Evolutionary conservation across 2,797 vertebrate genomes (phyloP).

Genomic region (Melanotaenia parkinsoni): DNA sequence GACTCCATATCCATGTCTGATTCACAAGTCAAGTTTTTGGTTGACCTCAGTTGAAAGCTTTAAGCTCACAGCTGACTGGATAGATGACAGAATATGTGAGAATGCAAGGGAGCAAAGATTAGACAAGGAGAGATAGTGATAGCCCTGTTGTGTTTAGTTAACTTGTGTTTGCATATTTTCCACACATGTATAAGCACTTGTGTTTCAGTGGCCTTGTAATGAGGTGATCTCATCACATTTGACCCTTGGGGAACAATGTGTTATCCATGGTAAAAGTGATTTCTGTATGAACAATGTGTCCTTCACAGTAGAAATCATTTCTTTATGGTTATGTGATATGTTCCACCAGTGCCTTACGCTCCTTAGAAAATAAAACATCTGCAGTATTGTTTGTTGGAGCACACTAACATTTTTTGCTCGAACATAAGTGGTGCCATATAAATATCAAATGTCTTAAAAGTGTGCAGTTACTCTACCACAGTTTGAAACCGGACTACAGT

Average conservation of each 20-base stretch:
- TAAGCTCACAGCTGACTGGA: not conserved
- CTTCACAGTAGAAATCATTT: constrained; percentile 56
- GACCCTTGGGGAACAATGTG: constrained; percentile 58
- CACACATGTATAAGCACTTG: constrained; percentile 40
- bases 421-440: constrained; percentile 40
- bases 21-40: too few species aligned
- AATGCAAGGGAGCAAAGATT: not conserved
- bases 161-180: constrained; percentile 51
- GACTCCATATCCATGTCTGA: too few species aligned
- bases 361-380: constrained; percentile 50
- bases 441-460: constrained; percentile 42
- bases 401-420: not conserved
- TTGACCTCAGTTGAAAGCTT: not conserved
- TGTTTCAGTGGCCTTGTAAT: constrained; percentile 56
- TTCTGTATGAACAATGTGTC: constrained; percentile 56
- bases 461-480: constrained; percentile 16
- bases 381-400: constrained; percentile 37
- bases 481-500: constrained; percentile 52
- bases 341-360: constrained; percentile 52
- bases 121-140: constrained; percentile 2
- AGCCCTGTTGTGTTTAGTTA: constrained; percentile 31
- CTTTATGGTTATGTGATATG: constrained; percentile 49
- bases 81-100: constrained; percentile 1
- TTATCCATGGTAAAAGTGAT: constrained; percentile 55
- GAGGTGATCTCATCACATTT: constrained; percentile 62